Conservation (phyloP, 2,888 invertebrate species). For the Cataglyphis livida region DNA sequence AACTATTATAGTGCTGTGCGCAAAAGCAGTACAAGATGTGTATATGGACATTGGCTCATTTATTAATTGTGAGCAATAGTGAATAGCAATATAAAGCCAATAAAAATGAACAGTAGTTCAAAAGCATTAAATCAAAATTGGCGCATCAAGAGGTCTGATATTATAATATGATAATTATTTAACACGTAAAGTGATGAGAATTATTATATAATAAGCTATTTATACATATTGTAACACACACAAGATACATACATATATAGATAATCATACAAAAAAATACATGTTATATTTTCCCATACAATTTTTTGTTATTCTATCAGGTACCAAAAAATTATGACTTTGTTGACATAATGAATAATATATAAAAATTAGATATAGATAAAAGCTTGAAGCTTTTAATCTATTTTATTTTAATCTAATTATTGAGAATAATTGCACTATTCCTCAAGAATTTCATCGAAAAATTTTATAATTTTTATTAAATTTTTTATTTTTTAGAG, state of each 20-base stretch:
- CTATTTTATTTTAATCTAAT: background rate
- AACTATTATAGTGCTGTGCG: background rate
- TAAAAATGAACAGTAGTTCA: conserved; percentile 4
- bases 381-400: background rate
- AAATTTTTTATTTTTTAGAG: background rate
- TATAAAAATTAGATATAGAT: background rate
- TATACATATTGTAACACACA: conserved; percentile 67
- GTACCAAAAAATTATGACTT: background rate
- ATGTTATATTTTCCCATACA: conserved; percentile 74
- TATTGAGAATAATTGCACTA: background rate
- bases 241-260: conserved; percentile 46
- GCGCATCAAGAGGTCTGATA: conserved; percentile 33
- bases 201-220: conserved; percentile 51
- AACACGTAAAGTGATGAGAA: conserved; percentile 24
- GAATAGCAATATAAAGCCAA: conserved; percentile 40
- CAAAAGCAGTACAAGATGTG: background rate
- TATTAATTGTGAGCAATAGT: conserved; percentile 37
- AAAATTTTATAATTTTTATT: background rate
- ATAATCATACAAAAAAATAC: conserved; percentile 67
- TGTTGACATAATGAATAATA: background rate
- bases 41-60: conserved; percentile 10
- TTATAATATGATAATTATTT: conserved; percentile 41
- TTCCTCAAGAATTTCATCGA: background rate
- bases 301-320: conserved; percentile 21
- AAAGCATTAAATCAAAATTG: conserved; percentile 43